A percentile compares a stretch with the other conserved stretches of the same genome.
phyloP scores from a whole-genome alignment of 2,888 invertebrate genomes.

The Cistogaster globosa region DNA sequence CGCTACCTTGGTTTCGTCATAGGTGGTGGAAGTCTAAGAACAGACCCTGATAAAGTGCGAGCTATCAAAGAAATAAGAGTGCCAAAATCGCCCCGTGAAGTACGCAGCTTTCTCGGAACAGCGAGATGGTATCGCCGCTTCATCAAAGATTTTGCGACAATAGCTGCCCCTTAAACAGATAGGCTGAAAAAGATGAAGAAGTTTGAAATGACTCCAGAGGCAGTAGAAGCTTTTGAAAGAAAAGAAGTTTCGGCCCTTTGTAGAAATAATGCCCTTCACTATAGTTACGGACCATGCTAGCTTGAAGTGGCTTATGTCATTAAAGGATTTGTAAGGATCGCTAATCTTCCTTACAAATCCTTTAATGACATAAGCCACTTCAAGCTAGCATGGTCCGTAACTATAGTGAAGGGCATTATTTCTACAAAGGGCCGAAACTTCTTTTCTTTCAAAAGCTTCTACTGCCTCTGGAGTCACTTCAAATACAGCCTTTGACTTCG shows the following conservation, averaged over 20 bases:
- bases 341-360: too few species aligned
- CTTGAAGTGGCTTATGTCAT: neutral
- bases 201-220: conserved; percentile 15
- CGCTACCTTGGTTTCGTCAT: conserved; percentile 49
- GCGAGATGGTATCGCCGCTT: conserved; percentile 71
- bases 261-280: conserved; percentile 25
- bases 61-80: conserved; percentile 36
- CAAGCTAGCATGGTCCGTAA: neutral
- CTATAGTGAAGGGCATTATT: too few species aligned
- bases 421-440: too few species aligned
- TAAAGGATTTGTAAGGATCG: neutral
- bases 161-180: conserved; percentile 45
- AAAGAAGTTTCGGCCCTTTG: neutral
- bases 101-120: conserved; percentile 68
- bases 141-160: conserved; percentile 22
- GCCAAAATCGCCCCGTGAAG: conserved; percentile 59
- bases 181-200: conserved; percentile 36
- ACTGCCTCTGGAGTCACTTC: too few species aligned
- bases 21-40: conserved; percentile 32
- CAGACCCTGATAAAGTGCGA: conserved; percentile 38
- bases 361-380: too few species aligned
- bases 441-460: too few species aligned
- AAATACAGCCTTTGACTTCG: neutral
- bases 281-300: conserved; percentile 6
- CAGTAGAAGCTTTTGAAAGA: neutral